Base-by-base conservation (phyloP, 2,888 invertebrate species). In the Meliscaeva auricollis region DNA sequence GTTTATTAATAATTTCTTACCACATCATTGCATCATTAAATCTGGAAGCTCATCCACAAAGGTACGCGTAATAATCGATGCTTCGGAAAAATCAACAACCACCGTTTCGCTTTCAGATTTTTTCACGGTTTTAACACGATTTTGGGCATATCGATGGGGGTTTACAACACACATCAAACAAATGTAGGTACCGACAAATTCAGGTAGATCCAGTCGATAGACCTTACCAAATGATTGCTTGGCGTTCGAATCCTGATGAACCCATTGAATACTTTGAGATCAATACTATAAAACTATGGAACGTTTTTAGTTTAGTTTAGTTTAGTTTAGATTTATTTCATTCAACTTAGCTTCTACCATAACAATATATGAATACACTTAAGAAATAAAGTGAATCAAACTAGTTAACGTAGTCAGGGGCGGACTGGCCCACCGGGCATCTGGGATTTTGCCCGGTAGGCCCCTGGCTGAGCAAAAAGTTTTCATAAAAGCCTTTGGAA, bases 291-390 rank as follows among this genome's bases (percentile, higher is more conserved):
- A n/a, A 72, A 52, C 32, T 88, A 87, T 78, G 88, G 89, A 22
- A 81, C 79, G 3, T 89, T 58, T 74, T 64, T 88, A 15, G 88
- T n/a, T n/a, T n/a, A n/a, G n/a, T n/a, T n/a, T n/a, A n/a, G n/a
- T n/a, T n/a, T n/a, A n/a, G n/a, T n/a, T n/a, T n/a, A n/a, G n/a
- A n/a, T n/a, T n/a, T n/a, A n/a, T n/a, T n/a, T n/a, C n/a, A n/a
- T n/a, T n/a, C 89, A 0, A 87, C 83, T 0, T 70, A 7, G 89
- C 88, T 17, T 58, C 84, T 13, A n/a, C 69, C n/a, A n/a, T n/a
- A n/a, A n/a, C n/a, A n/a, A n/a, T n/a, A n/a, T n/a, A n/a, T n/a
- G n/a, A n/a, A n/a, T n/a, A n/a, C n/a, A n/a, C n/a, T n/a, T n/a
- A n/a, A n/a, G n/a, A n/a, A n/a, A n/a, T n/a, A n/a, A n/a, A n/a